phyloP scores from a whole-genome alignment of 2,113 vertebrate genomes.

The Dipodomys stephensi region DNA sequence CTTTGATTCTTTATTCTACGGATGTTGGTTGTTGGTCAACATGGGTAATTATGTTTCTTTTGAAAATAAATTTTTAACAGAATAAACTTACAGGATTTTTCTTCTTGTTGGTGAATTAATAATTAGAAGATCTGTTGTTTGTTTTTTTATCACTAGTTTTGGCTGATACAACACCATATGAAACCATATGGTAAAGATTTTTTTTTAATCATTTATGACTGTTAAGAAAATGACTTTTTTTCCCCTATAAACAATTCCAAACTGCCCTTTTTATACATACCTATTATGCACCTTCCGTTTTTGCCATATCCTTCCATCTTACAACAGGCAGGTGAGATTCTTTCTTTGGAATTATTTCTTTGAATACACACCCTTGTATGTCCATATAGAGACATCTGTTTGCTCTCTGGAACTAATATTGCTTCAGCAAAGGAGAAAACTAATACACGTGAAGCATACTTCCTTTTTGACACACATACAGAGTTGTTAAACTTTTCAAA shows the following conservation, averaged over 20 bases:
- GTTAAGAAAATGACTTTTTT: background rate
- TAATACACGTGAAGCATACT: background rate
- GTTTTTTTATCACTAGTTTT: constrained; percentile 18
- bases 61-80: constrained; percentile 63
- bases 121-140: constrained; percentile 25
- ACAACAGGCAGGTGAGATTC: constrained; percentile 25
- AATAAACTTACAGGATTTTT: constrained; percentile 50
- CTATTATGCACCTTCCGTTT: background rate
- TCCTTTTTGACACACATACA: background rate
- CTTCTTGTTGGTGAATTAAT: constrained; percentile 54
- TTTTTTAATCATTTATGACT: background rate
- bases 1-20: constrained; percentile 40
- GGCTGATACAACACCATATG: background rate
- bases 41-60: constrained; percentile 35
- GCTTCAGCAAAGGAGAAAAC: constrained; percentile 6
- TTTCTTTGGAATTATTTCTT: constrained; percentile 25
- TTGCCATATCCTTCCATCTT: constrained; percentile 32
- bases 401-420: constrained; percentile 16
- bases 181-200: background rate
- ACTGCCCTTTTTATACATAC: background rate
- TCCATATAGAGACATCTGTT: background rate
- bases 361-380: background rate
- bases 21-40: constrained; percentile 5
- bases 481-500: background rate
- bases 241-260: constrained; percentile 9